Evolutionary conservation across 35 echinoderm and acorn worm genomes (phyloP).

Genomic region (Nesometra sesokonis): DNA sequence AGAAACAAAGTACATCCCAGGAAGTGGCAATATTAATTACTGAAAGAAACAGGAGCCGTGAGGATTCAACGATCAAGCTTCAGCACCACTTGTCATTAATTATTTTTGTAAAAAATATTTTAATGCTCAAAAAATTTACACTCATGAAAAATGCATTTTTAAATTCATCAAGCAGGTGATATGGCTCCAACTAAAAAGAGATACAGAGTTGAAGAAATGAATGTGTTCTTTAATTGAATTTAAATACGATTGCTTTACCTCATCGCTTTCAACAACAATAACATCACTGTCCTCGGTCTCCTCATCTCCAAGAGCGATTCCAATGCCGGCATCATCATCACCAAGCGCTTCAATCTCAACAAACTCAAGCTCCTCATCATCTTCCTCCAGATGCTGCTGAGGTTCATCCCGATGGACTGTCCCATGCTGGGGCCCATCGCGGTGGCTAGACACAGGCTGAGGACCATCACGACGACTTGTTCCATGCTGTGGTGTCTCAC

Average conservation of each 20-base stretch:
- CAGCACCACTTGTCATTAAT: no score
- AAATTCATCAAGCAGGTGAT: no score
- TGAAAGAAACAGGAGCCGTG: no score
- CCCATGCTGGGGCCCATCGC: background rate
- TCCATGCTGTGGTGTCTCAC: background rate
- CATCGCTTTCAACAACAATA: background rate
- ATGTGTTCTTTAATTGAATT: no score
- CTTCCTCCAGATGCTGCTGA: constrained; percentile 37
- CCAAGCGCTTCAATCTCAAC: background rate
- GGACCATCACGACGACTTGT: background rate
- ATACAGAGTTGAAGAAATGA: no score
- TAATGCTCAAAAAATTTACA: no score
- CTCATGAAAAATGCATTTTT: no score
- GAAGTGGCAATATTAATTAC: no score
- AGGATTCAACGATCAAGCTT: no score
- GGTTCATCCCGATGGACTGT: constrained; percentile 25
- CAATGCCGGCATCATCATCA: background rate
- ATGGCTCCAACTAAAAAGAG: no score
- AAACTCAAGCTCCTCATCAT: constrained; percentile 16
- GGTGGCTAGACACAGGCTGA: background rate
- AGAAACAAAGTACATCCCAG: no score
- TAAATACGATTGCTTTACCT: background rate
- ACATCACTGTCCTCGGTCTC: background rate
- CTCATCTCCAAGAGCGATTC: background rate
- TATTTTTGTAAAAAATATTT: no score